phyloP scores from a whole-genome alignment of 2,797 vertebrate genomes.

The Protosalanx chinensis region DNA sequence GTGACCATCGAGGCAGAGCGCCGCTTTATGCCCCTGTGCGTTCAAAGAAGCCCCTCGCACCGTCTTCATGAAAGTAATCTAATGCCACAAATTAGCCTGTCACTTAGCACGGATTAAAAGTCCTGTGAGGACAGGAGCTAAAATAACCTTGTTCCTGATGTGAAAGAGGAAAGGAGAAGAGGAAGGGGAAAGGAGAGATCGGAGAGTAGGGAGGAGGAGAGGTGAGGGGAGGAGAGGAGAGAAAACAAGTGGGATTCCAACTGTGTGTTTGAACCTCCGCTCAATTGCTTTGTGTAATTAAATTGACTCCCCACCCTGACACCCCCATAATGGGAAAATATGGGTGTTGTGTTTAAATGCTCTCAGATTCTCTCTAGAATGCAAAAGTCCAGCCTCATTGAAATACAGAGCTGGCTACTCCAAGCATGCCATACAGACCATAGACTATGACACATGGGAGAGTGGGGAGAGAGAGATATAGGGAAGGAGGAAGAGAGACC shows the following conservation, averaged over 20 bases:
- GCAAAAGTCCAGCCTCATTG: conserved; percentile 16
- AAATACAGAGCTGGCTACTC: conserved; percentile 7
- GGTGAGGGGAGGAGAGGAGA: neutral
- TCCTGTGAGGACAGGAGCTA: conserved; percentile 48
- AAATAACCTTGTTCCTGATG: conserved; percentile 61
- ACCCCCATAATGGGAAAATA: conserved; percentile 3
- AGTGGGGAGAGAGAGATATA: too few relatives aligned
- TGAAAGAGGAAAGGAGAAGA: conserved; percentile 31
- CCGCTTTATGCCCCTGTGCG: conserved; percentile 39
- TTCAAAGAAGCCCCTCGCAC: conserved; percentile 53
- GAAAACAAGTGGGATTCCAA: conserved; percentile 42
- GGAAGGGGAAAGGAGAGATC: neutral
- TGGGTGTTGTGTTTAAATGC: conserved; percentile 23
- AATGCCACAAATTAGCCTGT: conserved; percentile 71
- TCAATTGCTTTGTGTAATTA: conserved; percentile 51
- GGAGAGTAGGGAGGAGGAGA: neutral
- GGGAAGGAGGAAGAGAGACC: too few relatives aligned
- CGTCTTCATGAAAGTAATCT: conserved; percentile 64
- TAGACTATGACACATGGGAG: neutral
- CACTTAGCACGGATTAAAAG: conserved; percentile 68
- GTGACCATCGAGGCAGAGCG: conserved; percentile 53
- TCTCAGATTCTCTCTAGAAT: conserved; percentile 3
- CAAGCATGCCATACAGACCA: neutral
- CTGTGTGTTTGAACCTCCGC: conserved; percentile 33
- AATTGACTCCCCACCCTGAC: conserved; percentile 8